Evolutionary conservation across 2,113 vertebrate genomes (phyloP).

Genomic region (Gymnorhina tibicen): DNA sequence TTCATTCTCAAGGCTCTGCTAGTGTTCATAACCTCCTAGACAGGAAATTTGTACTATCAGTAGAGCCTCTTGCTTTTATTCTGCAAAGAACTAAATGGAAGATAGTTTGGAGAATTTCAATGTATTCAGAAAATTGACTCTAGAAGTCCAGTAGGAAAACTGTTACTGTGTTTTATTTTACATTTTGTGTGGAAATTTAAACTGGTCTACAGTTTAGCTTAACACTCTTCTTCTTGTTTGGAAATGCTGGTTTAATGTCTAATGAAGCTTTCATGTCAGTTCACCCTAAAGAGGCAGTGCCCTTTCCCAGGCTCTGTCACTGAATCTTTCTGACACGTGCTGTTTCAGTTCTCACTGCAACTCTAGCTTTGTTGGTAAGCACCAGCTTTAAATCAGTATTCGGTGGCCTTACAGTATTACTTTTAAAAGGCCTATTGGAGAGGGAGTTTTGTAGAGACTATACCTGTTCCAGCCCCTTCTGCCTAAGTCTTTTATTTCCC

Average conservation of each 20-base stretch:
- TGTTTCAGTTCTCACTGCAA: neutral
- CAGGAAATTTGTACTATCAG: neutral
- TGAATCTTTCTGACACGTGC: neutral
- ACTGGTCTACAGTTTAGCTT: neutral
- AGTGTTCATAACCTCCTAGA: neutral
- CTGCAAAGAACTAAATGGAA: neutral
- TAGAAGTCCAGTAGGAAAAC: neutral
- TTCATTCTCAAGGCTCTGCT: neutral
- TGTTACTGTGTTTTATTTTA: neutral
- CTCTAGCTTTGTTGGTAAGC: neutral
- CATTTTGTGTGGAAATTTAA: neutral
- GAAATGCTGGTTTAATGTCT: neutral
- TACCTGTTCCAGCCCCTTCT: fast-evolving
- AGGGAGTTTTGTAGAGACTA: neutral
- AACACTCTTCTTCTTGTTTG: neutral
- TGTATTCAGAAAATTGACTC: neutral
- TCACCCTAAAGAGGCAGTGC: neutral
- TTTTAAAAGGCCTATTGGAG: neutral
- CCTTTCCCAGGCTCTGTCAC: neutral
- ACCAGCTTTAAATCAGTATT: neutral
- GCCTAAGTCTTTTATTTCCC: neutral
- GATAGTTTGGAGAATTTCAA: neutral
- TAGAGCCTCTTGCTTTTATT: neutral
- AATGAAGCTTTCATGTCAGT: neutral
- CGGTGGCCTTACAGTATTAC: neutral